Conservation (phyloP, 2,113 vertebrate species). For the Conger conger region DNA sequence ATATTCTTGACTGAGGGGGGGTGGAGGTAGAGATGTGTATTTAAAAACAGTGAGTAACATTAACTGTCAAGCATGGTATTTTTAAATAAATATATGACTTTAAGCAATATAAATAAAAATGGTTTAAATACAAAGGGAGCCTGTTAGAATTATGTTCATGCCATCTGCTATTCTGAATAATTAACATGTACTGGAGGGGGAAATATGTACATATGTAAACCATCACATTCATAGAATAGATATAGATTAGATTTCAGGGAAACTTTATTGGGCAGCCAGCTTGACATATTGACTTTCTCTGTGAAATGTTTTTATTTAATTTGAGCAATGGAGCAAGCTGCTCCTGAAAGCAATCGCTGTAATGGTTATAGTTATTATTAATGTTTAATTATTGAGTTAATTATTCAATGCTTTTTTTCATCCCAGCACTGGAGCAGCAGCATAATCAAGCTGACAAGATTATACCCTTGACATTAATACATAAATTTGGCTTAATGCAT, state of each 20-base stretch:
- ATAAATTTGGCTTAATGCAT: conserved; percentile 39
- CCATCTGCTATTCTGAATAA: background rate
- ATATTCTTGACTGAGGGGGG: background rate
- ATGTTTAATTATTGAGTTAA: conserved; percentile 44
- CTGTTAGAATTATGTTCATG: background rate
- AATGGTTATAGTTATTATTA: conserved; percentile 37
- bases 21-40: background rate
- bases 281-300: conserved; percentile 19
- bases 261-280: conserved; percentile 4
- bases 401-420: conserved; percentile 40
- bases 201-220: background rate
- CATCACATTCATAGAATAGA: background rate
- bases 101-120: background rate
- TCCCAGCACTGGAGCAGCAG: conserved; percentile 26
- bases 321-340: conserved; percentile 13
- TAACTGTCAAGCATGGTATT: background rate
- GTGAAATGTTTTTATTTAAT: conserved; percentile 28
- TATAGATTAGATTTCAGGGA: background rate
- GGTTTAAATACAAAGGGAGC: background rate
- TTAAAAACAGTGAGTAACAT: background rate
- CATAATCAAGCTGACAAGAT: conserved; percentile 41
- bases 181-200: background rate
- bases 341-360: conserved; percentile 27
- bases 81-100: background rate
- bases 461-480: conserved; percentile 37